Percentiles rank a stretch among this genome's conserved stretches.
Evolutionary conservation across 2,113 vertebrate species (phyloP).

Genomic region (Festucalex cinctus): DNA sequence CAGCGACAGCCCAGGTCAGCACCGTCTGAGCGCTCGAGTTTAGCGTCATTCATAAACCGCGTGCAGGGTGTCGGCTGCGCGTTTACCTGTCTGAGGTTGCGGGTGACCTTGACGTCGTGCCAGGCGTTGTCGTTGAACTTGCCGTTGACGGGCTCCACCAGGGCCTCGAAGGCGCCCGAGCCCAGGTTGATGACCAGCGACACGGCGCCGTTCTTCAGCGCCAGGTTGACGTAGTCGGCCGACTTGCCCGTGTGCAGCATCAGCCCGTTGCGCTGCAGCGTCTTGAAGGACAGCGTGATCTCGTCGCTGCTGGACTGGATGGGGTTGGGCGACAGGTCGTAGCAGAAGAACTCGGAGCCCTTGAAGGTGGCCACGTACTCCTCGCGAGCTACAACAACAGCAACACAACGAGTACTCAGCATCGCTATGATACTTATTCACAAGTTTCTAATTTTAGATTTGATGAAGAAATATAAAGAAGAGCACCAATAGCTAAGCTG

Average conservation of each 20-base stretch:
- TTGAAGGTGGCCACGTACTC: constrained; percentile 98
- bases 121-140: constrained; percentile 99
- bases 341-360: constrained; percentile 99
- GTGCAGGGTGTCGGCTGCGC: constrained; percentile 74
- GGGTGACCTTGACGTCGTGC: constrained; percentile 99
- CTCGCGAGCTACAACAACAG: constrained; percentile 82
- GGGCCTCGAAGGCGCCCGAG: constrained; percentile 98
- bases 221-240: constrained; percentile 99
- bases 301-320: constrained; percentile 99
- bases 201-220: constrained; percentile 98
- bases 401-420: constrained; percentile 1
- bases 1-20: no score
- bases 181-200: constrained; percentile 99
- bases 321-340: constrained; percentile 96
- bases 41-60: no score
- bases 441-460: background rate
- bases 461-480: background rate
- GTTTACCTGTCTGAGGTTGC: constrained; percentile 99
- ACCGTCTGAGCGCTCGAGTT: no score
- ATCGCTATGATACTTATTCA: no score
- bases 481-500: background rate
- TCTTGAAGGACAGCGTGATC: constrained; percentile 99
- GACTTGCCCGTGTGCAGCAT: constrained; percentile 99
- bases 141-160: constrained; percentile 99
- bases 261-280: constrained; percentile 97